These are phyloP conservation scores for Harpagoxenus sublaevis DNA, from an alignment of 2,888 invertebrate species.

Conservation along the genomic window DNA sequence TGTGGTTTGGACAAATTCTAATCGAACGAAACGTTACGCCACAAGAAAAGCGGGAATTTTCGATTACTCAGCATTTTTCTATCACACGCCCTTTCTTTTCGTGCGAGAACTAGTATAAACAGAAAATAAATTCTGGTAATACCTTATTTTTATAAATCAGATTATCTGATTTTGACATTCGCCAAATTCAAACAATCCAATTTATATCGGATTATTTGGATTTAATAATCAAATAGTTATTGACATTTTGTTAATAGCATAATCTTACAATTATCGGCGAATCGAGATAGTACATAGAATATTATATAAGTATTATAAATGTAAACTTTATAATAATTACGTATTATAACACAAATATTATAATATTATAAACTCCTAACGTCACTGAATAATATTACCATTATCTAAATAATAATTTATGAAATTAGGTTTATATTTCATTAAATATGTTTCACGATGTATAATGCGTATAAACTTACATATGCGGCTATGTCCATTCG, in stretches of 20 bases:
- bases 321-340: neutral
- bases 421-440: neutral
- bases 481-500: neutral
- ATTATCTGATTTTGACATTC: neutral
- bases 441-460: neutral
- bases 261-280: neutral
- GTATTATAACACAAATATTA: neutral
- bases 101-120: neutral
- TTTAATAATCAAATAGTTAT: neutral
- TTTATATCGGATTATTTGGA: neutral
- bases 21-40: constrained; percentile 20
- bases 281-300: neutral
- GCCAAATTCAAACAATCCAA: neutral
- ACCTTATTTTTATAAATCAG: neutral
- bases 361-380: neutral
- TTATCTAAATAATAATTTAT: neutral
- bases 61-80: constrained; percentile 6
- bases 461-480: neutral
- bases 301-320: neutral
- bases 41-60: constrained; percentile 8
- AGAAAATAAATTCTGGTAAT: neutral
- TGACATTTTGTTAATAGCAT: neutral
- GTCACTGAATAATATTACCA: neutral
- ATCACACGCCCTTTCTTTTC: neutral
- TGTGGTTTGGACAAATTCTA: constrained; percentile 37